Percentiles rank a stretch among this genome's conserved stretches.
phyloP scores from a whole-genome alignment of 1,140 invertebrate species.

The Pseudomyrmex gracilis region DNA sequence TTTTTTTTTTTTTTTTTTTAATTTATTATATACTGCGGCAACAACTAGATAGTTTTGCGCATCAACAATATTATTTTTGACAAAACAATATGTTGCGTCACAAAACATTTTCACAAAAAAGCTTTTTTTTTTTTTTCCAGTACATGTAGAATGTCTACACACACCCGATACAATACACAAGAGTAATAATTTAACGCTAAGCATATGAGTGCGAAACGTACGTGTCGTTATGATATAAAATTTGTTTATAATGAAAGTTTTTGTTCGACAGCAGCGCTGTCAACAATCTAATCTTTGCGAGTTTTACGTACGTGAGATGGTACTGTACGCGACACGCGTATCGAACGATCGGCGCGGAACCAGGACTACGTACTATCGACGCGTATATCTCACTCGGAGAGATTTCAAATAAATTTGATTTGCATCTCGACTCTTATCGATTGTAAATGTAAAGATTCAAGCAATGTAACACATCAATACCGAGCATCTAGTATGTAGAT shows the following conservation, averaged over 20 bases:
- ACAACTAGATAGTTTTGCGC: slow-evolving; percentile 44
- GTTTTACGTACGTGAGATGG: too few relatives aligned
- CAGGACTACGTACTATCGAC: not conserved
- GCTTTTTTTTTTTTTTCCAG: slow-evolving; percentile 7
- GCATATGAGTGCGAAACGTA: too few relatives aligned
- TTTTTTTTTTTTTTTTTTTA: not conserved
- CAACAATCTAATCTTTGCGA: too few relatives aligned
- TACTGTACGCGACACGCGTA: too few relatives aligned
- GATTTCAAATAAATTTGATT: slow-evolving; percentile 39
- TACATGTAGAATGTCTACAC: slow-evolving; percentile 13
- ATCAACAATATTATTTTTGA: slow-evolving; percentile 39
- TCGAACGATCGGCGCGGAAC: too few relatives aligned
- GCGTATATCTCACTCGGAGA: not conserved
- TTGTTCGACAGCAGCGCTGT: too few relatives aligned
- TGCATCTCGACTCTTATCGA: slow-evolving; percentile 1
- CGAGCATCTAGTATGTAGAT: slow-evolving; percentile 40
- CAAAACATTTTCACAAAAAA: slow-evolving; percentile 30
- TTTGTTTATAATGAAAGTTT: too few relatives aligned
- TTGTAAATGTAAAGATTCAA: slow-evolving; percentile 28
- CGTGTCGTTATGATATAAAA: too few relatives aligned
- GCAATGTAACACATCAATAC: slow-evolving; percentile 36
- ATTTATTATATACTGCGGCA: slow-evolving; percentile 29
- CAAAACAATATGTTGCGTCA: slow-evolving; percentile 32
- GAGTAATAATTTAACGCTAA: slow-evolving; percentile 8
- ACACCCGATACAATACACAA: slow-evolving; percentile 13